These are phyloP conservation scores for Oxytorus armatus DNA, from an alignment of 2,888 invertebrate genomes.

Conservation along the genomic window DNA sequence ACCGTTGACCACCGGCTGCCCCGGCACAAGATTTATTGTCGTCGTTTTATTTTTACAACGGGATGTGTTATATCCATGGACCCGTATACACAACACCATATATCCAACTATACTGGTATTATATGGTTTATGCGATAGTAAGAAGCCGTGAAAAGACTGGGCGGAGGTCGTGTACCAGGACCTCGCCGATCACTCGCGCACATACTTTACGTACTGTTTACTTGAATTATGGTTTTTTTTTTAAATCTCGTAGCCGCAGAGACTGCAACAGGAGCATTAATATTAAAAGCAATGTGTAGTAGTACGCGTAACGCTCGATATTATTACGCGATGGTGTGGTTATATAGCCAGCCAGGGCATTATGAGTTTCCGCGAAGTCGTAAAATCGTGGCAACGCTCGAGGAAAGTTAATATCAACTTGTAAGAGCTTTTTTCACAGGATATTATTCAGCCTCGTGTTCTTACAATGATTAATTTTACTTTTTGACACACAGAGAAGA, in stretches of 20 bases:
- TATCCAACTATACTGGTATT: too few relatives aligned
- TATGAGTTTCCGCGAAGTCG: too few relatives aligned
- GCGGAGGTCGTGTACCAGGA: conserved; percentile 29
- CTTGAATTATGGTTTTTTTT: not conserved
- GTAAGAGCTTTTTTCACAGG: too few relatives aligned
- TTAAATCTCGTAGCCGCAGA: conserved; percentile 2
- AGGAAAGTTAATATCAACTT: too few relatives aligned
- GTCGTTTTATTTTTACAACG: conserved; percentile 63
- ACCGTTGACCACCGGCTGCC: conserved; percentile 42
- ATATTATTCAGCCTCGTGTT: too few relatives aligned
- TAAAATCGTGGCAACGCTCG: too few relatives aligned
- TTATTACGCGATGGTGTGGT: too few relatives aligned
- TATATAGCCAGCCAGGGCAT: too few relatives aligned
- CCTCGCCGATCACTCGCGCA: conserved; percentile 34
- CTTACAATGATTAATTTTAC: too few relatives aligned
- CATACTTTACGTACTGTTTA: not conserved
- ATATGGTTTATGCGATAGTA: not conserved
- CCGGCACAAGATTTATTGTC: conserved; percentile 58
- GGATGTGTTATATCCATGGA: conserved; percentile 38
- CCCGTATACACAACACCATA: not conserved
- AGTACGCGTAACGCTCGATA: too few relatives aligned
- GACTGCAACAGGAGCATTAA: not conserved
- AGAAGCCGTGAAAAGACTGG: conserved; percentile 31
- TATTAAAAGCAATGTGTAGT: conserved; percentile 5
- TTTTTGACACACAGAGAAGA: too few relatives aligned